Conservation (phyloP, 2,797 vertebrate species). For the Fistularia commersonii region DNA sequence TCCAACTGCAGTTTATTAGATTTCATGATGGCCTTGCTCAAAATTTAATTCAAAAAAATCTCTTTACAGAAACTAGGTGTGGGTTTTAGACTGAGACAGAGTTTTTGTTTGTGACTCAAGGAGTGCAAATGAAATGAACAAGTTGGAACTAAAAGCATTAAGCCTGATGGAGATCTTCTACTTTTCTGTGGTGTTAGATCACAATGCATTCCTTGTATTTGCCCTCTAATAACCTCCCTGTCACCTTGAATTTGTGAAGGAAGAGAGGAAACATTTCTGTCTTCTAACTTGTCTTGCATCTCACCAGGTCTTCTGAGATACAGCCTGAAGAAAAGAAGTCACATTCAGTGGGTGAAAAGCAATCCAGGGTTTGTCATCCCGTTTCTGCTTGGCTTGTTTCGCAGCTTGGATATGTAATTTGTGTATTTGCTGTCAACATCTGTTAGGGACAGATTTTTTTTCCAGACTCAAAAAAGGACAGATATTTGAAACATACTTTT, state of each 20-base stretch:
- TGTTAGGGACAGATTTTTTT: constrained; percentile 44
- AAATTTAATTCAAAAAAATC: too few relatives aligned
- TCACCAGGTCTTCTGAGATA: constrained; percentile 57
- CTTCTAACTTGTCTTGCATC: constrained; percentile 63
- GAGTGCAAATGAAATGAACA: constrained; percentile 41
- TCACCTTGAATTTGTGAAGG: constrained; percentile 62
- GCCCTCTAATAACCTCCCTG: constrained; percentile 42
- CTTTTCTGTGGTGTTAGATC: constrained; percentile 32
- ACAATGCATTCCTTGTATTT: constrained; percentile 45
- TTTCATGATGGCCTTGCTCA: too few relatives aligned
- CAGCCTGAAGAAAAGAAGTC: constrained; percentile 34
- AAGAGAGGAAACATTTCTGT: constrained; percentile 62
- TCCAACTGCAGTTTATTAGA: too few relatives aligned
- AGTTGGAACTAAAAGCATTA: constrained; percentile 24
- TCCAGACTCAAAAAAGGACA: constrained; percentile 38
- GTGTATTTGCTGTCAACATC: constrained; percentile 36
- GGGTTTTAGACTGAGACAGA: too few relatives aligned
- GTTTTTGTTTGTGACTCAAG: background rate
- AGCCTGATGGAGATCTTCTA: constrained; percentile 35
- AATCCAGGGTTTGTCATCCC: constrained; percentile 43
- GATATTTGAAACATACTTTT: constrained; percentile 21
- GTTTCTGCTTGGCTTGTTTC: constrained; percentile 52
- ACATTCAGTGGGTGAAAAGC: constrained; percentile 31
- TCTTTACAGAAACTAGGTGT: too few relatives aligned
- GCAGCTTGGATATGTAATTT: constrained; percentile 27